Percentiles rank a stretch among this genome's conserved stretches.
Conservation (phyloP, 1,140 invertebrate genomes). For the Anagrus nilaparvatae region DNA sequence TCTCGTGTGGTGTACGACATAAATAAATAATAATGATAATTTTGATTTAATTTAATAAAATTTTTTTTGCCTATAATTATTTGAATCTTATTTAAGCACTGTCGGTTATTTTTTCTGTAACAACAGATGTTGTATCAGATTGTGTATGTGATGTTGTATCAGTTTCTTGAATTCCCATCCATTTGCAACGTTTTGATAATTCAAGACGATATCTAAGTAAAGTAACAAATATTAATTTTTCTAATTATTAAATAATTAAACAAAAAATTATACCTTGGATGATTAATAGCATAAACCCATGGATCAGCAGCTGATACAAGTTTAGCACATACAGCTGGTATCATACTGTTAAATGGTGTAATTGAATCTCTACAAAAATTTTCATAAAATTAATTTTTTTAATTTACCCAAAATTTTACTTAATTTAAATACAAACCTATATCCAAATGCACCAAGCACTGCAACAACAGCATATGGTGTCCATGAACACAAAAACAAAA, state of each 20-base stretch:
- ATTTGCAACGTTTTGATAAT: constrained; percentile 56
- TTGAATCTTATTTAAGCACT: constrained; percentile 36
- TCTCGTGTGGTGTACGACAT: too few relatives aligned
- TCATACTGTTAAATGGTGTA: constrained; percentile 60
- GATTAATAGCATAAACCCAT: constrained; percentile 71
- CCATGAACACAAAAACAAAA: constrained; percentile 64
- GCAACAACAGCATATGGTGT: constrained; percentile 64
- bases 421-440: too few relatives aligned
- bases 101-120: constrained; percentile 35
- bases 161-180: constrained; percentile 56
- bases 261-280: constrained; percentile 72
- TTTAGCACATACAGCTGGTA: constrained; percentile 62
- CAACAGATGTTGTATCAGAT: constrained; percentile 22
- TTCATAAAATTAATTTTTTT: too few relatives aligned
- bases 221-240: too few relatives aligned
- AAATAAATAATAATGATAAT: too few relatives aligned
- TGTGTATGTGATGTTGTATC: constrained; percentile 16
- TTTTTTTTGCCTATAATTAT: too few relatives aligned
- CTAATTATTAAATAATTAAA: too few relatives aligned
- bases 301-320: constrained; percentile 67
- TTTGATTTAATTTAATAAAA: too few relatives aligned
- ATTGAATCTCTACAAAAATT: constrained; percentile 43
- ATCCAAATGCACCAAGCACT: constrained; percentile 61
- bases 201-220: constrained; percentile 47
- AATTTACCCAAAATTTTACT: too few relatives aligned